Evolutionary conservation across 2,888 invertebrate species (phyloP).

Genomic region (Aphrophora alni): DNA sequence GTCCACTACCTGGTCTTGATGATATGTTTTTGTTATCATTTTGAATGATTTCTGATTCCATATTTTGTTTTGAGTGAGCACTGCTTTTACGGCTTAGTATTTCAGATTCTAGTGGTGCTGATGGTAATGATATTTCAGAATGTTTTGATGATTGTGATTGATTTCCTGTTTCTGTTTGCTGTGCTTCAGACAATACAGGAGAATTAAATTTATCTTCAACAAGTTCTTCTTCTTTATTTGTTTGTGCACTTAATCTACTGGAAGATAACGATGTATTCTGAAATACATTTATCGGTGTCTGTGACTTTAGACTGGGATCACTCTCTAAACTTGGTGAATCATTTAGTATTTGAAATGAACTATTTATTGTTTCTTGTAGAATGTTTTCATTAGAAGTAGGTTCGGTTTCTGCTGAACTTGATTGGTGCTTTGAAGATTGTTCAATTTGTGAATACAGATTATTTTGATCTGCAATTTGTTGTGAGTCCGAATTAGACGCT

Average conservation of each 20-base stretch:
- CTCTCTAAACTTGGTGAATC: neutral
- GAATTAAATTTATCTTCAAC: neutral
- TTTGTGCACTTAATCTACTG: neutral
- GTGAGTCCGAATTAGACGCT: neutral
- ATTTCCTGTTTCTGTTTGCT: neutral
- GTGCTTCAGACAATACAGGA: neutral
- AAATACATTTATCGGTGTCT: neutral
- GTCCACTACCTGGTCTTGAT: neutral
- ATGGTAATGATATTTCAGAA: neutral
- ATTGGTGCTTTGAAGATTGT: neutral
- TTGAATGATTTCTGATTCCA: neutral
- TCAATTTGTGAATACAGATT: neutral
- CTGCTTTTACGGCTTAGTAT: neutral
- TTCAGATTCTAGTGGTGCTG: neutral
- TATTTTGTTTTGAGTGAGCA: neutral
- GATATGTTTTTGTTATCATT: neutral
- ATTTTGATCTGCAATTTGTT: neutral
- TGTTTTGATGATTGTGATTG: neutral
- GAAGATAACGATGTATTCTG: neutral
- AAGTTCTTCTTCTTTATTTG: neutral
- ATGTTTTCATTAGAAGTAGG: neutral
- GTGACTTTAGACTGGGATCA: neutral
- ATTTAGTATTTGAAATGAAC: neutral
- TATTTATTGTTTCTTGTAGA: neutral
- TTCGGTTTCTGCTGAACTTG: neutral